phyloP scores from a whole-genome alignment of 2,113 vertebrate species.

The Crypturellus undulatus region DNA sequence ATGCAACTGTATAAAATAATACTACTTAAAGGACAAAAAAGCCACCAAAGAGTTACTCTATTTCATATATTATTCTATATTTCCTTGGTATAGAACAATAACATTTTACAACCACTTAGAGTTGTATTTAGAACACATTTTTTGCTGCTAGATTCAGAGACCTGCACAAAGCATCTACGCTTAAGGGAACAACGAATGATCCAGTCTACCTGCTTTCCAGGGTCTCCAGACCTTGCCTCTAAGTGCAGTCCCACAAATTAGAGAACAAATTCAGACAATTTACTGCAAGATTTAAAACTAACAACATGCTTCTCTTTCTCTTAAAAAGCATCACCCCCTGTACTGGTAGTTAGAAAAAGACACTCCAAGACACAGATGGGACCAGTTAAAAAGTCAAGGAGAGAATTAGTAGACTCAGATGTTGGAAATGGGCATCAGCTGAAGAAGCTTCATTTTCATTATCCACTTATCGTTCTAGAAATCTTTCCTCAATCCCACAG shows the following conservation, averaged over 20 bases:
- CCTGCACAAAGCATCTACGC: background rate
- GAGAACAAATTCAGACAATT: background rate
- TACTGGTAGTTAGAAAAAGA: background rate
- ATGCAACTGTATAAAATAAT: background rate
- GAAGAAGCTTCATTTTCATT: background rate
- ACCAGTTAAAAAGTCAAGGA: background rate
- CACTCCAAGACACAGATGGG: background rate
- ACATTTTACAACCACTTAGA: slow-evolving; percentile 30
- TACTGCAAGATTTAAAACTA: background rate
- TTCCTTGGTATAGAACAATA: background rate
- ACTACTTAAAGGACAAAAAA: background rate
- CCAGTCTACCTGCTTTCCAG: background rate
- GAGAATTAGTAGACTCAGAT: background rate
- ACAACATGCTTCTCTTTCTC: background rate
- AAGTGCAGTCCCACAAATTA: background rate
- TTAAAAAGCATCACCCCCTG: background rate
- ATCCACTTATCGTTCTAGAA: background rate
- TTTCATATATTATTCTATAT: background rate
- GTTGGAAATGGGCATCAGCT: background rate
- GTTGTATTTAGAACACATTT: background rate
- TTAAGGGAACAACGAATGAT: slow-evolving; percentile 25
- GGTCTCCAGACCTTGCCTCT: background rate
- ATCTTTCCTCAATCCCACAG: background rate
- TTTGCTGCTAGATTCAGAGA: background rate
- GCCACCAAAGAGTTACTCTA: background rate